Evolutionary conservation across 2,797 vertebrate species (phyloP).

Genomic region (Brotula barbata): DNA sequence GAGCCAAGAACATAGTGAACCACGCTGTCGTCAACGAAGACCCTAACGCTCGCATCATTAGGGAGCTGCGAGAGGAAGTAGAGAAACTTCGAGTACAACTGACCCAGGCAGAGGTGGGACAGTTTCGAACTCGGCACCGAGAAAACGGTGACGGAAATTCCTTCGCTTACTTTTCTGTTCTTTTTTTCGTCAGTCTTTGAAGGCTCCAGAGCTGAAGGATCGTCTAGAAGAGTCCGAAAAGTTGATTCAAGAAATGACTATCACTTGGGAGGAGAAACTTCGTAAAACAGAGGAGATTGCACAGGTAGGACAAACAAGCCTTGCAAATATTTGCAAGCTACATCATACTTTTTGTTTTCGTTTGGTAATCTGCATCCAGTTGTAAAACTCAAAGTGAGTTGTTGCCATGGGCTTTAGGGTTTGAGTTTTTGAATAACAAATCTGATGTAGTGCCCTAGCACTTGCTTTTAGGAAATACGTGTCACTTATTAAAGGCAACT

Average conservation of each 20-base stretch:
- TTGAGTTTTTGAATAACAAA: too few species aligned
- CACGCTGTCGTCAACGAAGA: slow-evolving; percentile 97
- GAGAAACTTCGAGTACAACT: slow-evolving; percentile 95
- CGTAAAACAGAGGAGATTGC: slow-evolving; percentile 98
- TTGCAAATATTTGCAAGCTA: slow-evolving; percentile 10
- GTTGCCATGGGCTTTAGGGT: too few species aligned
- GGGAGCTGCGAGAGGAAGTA: slow-evolving; percentile 94
- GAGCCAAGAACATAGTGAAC: slow-evolving; percentile 96
- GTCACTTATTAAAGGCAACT: too few species aligned
- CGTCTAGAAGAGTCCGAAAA: slow-evolving; percentile 98
- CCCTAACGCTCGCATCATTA: slow-evolving; percentile 95
- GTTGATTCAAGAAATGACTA: slow-evolving; percentile 93
- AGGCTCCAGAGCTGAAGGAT: slow-evolving; percentile 96
- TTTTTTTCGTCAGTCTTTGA: slow-evolving; percentile 90
- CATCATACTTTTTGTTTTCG: too few species aligned
- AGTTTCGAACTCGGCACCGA: too few species aligned
- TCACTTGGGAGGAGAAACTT: slow-evolving; percentile 98
- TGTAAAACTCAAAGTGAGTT: too few species aligned
- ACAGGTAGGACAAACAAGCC: slow-evolving; percentile 82
- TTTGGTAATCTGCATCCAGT: too few species aligned
- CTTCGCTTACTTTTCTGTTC: slow-evolving; percentile 12
- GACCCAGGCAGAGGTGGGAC: slow-evolving; percentile 89
- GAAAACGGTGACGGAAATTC: too few species aligned
- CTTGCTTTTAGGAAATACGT: too few species aligned
- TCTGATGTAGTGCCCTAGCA: too few species aligned